These are phyloP conservation scores for Drusus annulatus DNA, from an alignment of 1,140 invertebrate genomes.

Conservation along the genomic window DNA sequence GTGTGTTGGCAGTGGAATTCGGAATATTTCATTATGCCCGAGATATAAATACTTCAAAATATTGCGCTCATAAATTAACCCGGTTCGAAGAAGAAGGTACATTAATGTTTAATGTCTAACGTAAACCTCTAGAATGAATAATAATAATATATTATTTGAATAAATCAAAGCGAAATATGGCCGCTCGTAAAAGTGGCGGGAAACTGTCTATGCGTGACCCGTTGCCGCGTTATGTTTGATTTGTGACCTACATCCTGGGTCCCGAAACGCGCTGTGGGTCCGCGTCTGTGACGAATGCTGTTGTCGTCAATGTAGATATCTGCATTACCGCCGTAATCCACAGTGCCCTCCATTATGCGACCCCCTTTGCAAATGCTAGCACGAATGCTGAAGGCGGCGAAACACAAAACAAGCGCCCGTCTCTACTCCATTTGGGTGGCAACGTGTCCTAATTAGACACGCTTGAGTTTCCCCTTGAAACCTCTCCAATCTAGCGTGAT, in stretches of 20 bases:
- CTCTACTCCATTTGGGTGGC: constrained; percentile 55
- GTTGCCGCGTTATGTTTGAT: constrained; percentile 51
- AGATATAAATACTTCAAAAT: constrained; percentile 19
- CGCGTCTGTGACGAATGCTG: constrained; percentile 19
- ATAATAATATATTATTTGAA: constrained; percentile 23
- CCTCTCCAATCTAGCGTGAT: constrained; percentile 54
- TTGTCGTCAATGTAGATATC: constrained; percentile 40
- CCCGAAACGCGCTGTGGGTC: neutral
- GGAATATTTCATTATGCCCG: neutral
- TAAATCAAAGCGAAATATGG: constrained; percentile 48
- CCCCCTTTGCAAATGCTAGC: constrained; percentile 3
- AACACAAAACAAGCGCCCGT: constrained; percentile 41
- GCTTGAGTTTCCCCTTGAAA: constrained; percentile 51
- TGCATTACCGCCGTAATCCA: constrained; percentile 43
- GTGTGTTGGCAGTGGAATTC: neutral
- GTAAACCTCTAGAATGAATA: constrained; percentile 36
- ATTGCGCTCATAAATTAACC: constrained; percentile 40
- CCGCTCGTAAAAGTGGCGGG: constrained; percentile 46
- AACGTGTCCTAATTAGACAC: constrained; percentile 59
- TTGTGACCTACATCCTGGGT: constrained; percentile 43
- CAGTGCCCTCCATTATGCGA: constrained; percentile 39
- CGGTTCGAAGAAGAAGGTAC: constrained; percentile 10
- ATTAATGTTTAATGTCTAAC: constrained; percentile 22
- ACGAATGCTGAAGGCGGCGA: constrained; percentile 35
- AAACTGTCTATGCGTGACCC: constrained; percentile 43